Conservation (phyloP, 2,888 invertebrate species). For the Oligia latruncula region DNA sequence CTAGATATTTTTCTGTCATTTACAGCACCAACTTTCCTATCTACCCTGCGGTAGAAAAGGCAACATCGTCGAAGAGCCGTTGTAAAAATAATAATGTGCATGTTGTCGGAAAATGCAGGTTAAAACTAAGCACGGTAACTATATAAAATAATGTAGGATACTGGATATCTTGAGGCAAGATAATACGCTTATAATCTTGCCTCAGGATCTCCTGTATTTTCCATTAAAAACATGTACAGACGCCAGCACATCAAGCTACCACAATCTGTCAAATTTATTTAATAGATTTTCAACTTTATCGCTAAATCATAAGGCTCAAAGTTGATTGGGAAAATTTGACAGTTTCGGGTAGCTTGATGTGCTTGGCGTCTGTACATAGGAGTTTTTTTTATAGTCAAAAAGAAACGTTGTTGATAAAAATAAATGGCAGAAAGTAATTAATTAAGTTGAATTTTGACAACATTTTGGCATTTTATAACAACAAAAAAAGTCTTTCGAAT, state of each 20-base stretch:
- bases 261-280: too few relatives aligned
- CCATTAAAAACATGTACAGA: conserved; percentile 5
- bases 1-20: conserved; percentile 47
- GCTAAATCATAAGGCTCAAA: too few relatives aligned
- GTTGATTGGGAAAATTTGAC: too few relatives aligned
- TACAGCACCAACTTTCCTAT: conserved; percentile 20
- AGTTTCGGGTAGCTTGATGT: too few relatives aligned
- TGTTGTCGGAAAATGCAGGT: conserved; percentile 26
- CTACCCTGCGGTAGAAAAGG: conserved; percentile 19
- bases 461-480: neutral
- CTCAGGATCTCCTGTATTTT: neutral
- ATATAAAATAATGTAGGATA: conserved; percentile 4
- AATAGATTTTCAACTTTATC: too few relatives aligned
- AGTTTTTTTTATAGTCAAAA: neutral
- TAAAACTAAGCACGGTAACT: conserved; percentile 1
- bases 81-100: conserved; percentile 35
- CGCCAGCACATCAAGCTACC: too few relatives aligned
- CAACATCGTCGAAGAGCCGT: conserved; percentile 14
- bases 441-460: neutral
- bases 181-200: neutral
- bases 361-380: too few relatives aligned
- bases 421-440: neutral
- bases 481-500: neutral
- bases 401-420: neutral
- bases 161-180: neutral